Percentiles rank a stretch among this genome's conserved stretches.
Conservation (phyloP, 2,797 vertebrate genomes). For the Steatocranus sp. region DNA sequence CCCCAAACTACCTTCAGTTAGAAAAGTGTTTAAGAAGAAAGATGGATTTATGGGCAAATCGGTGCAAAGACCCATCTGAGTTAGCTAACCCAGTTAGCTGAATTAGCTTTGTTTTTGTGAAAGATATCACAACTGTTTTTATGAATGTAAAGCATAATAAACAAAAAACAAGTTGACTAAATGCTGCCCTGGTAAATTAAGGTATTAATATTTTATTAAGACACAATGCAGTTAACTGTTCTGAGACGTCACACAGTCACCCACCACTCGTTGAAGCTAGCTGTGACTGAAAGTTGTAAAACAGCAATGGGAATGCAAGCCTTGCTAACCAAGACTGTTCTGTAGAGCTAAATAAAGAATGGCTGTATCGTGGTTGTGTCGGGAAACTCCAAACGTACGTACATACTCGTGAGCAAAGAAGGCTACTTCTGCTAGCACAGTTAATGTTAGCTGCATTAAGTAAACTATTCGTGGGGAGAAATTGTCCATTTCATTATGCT, state of each 20-base stretch:
- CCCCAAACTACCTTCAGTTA: not conserved
- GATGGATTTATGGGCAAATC: not conserved
- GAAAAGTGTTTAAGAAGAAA: fast-evolving
- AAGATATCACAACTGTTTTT: not conserved
- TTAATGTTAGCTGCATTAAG: not conserved
- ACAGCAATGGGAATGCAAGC: not conserved
- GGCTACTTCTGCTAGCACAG: not conserved
- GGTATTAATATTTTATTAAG: not conserved
- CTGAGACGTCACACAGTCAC: not conserved
- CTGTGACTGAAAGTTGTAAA: not conserved
- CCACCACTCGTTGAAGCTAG: not conserved
- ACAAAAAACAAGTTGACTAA: not conserved
- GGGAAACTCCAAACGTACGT: fast-evolving
- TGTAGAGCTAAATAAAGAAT: not conserved
- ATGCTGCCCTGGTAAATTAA: not conserved
- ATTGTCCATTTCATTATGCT: not conserved
- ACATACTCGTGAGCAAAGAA: not conserved
- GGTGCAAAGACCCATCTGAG: not conserved
- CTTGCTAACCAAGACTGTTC: not conserved
- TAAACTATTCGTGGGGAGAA: not conserved
- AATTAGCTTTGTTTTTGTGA: not conserved
- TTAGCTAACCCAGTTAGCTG: not conserved
- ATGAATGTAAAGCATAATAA: not conserved
- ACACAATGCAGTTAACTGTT: not conserved
- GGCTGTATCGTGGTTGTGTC: not conserved